phyloP scores from a whole-genome alignment of 2,113 vertebrate species.

The Strix aluco region DNA sequence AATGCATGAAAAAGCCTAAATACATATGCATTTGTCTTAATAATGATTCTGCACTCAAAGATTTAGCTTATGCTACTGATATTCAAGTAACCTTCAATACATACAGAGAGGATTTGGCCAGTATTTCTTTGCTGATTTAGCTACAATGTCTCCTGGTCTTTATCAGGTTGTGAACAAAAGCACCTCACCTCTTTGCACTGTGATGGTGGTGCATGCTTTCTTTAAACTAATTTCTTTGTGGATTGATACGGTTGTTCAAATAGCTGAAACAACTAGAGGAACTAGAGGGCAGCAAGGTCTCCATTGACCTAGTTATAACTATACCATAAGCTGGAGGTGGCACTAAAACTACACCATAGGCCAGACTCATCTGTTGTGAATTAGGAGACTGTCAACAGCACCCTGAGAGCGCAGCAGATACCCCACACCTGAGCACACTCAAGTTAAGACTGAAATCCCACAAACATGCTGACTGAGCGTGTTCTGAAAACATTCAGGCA shows the following conservation, averaged over 20 bases:
- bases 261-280: neutral
- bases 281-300: neutral
- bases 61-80: neutral
- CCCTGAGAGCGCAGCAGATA: neutral
- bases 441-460: neutral
- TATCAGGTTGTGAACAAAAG: neutral
- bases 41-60: neutral
- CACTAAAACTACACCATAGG: neutral
- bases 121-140: neutral
- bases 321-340: neutral
- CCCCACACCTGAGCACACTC: neutral
- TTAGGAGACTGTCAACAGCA: neutral
- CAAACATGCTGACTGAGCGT: accelerated
- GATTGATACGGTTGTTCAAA: neutral
- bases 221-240: neutral
- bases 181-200: accelerated
- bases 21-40: neutral
- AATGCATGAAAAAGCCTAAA: neutral
- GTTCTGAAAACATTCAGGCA: neutral
- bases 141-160: neutral
- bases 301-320: neutral
- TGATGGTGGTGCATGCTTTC: neutral
- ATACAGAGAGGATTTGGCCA: neutral
- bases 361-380: neutral
- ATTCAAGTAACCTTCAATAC: neutral